Evolutionary conservation across 1,140 invertebrate species (phyloP).

Genomic region (Proctacanthus coquilletti): DNA sequence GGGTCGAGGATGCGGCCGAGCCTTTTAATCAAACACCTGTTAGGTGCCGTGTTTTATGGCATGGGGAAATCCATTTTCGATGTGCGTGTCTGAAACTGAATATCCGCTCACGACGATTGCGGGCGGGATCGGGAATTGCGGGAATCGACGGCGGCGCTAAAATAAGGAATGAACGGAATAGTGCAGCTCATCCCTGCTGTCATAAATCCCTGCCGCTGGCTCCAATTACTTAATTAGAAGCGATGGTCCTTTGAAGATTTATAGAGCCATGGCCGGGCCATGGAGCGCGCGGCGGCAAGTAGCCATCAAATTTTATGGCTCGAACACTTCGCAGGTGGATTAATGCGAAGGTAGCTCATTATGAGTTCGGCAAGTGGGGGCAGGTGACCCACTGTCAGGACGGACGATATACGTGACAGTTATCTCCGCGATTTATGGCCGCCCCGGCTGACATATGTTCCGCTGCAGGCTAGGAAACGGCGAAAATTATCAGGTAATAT

Average conservation of each 20-base stretch:
- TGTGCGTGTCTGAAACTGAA: background rate
- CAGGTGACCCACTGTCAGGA: too few species aligned
- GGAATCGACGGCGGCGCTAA: background rate
- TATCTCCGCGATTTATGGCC: too few species aligned
- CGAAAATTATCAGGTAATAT: too few species aligned
- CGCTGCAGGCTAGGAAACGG: too few species aligned
- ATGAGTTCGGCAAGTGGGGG: too few species aligned
- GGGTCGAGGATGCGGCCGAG: background rate
- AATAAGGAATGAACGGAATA: background rate
- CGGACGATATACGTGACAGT: too few species aligned
- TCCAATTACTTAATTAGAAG: background rate
- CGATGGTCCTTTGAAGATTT: background rate
- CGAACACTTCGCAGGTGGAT: too few species aligned
- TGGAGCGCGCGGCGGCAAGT: background rate
- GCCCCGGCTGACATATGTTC: too few species aligned
- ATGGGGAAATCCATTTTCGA: background rate
- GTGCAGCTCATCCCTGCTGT: background rate
- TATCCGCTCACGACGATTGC: background rate
- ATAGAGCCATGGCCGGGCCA: background rate
- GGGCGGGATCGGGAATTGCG: background rate
- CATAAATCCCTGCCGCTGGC: background rate
- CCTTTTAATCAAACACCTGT: background rate
- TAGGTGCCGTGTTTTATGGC: conserved; percentile 1
- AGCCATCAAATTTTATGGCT: background rate
- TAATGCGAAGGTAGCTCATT: too few species aligned